Evolutionary conservation across 2,888 invertebrate genomes (phyloP), one percentile per base, ranked within the genome.

Genomic region (Dasypolia templi): DNA sequence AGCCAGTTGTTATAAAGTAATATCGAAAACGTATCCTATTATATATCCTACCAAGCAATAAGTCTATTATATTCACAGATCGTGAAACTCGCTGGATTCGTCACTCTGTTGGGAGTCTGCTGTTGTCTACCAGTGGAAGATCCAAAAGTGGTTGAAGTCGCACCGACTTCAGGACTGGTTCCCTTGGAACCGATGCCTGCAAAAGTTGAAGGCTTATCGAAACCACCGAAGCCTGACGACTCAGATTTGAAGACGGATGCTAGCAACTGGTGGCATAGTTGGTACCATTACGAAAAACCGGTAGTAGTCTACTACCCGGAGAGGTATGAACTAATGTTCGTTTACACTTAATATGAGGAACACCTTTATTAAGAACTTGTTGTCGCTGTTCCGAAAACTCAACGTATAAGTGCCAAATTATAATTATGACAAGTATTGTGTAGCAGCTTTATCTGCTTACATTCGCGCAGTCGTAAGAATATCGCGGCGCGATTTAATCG

Each of bases 171-270:
- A 0, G 61, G 0, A 58, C 22, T n/a, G 12, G 63, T 53, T 4
- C 62, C 66, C 1, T 29, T 72, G 32, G 64, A 64, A n/a, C 73
- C 49, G 3, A 14, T 17, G 14, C 65, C 56, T 19, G 53, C 17
- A 12, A 19, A 69, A 17, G 35, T 49, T 0, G 67, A 76, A 14
- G 67, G 3, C 5, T 32, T 55, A 51, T 14, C 55, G 3, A n/a
- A 72, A 32, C 72, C 78, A 5, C 17, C 53, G 0, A 72, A 72
- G 1, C 22, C 62, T 53, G 79, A 74, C 3, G 42, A 46, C 19
- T 71, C 74, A 1, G 85, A 85, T 58, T 71, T 85, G 69, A 74
- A 81, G n/a, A 42, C 85, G 0, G 83, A 85, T 32, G 72, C 83
- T 9, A 81, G 64, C 44, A 46, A 46, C 44, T 85, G 85, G 85